These are phyloP conservation scores for Sardinella longiceps DNA, from an alignment of 2,797 vertebrate species.

Conservation along the genomic window DNA sequence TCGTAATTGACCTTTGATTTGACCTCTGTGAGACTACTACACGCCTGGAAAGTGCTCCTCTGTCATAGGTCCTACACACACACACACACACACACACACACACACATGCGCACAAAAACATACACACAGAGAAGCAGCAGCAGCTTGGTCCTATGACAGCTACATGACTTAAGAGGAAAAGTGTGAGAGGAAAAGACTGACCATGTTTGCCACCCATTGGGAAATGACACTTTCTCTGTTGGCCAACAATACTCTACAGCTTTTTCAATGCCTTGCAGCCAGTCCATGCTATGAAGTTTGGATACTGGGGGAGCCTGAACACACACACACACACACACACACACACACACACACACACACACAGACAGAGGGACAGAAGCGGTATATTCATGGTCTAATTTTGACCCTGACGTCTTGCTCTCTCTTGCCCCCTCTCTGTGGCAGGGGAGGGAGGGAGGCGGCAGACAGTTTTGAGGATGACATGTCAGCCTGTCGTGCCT, in stretches of 20 bases:
- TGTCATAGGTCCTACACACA: neutral
- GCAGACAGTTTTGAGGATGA: neutral
- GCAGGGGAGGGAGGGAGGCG: neutral
- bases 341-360: neutral
- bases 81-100: no score
- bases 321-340: neutral
- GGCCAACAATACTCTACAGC: neutral
- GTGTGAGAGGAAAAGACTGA: neutral
- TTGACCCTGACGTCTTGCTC: neutral
- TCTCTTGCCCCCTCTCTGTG: neutral
- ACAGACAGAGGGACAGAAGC: neutral
- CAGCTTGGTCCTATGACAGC: neutral
- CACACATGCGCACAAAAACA: no score
- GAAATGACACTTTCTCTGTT: neutral
- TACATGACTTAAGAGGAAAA: neutral
- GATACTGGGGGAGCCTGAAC: neutral
- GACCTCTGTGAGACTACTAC: no score
- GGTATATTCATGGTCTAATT: conserved; percentile 4
- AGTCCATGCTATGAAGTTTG: neutral
- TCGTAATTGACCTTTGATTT: conserved; percentile 12
- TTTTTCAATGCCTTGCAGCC: neutral
- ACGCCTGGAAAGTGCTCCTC: neutral
- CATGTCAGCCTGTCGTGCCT: conserved; percentile 12
- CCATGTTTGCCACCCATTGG: neutral
- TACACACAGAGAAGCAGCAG: neutral